A percentile compares a stretch with the other conserved stretches of the same genome.
Evolutionary conservation across 2,113 vertebrate genomes (phyloP).

Genomic region (Pogona vitticeps): DNA sequence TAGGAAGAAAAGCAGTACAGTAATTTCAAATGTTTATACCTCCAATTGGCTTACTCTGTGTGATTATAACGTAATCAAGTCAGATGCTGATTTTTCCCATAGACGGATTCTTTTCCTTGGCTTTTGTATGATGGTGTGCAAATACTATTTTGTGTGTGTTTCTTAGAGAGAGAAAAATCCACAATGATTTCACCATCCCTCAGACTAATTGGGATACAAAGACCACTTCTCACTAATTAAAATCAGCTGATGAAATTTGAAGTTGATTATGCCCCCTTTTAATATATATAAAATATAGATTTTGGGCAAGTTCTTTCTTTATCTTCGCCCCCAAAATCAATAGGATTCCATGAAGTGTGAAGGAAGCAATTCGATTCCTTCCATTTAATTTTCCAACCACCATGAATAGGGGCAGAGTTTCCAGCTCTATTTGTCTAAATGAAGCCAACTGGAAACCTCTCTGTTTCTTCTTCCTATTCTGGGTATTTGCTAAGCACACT

Average conservation of each 20-base stretch:
- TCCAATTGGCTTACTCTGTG: constrained; percentile 23
- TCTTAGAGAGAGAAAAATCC: rapidly evolving
- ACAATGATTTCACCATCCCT: not conserved
- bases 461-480: not conserved
- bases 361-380: constrained; percentile 14
- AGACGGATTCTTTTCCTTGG: constrained; percentile 5
- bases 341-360: constrained; percentile 24
- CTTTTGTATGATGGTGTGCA: not conserved
- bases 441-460: not conserved
- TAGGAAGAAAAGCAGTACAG: rapidly evolving
- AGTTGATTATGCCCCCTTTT: not conserved
- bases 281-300: not conserved
- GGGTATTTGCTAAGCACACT: not conserved
- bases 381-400: not conserved
- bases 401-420: not conserved
- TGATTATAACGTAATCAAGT: not conserved
- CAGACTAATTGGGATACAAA: constrained; percentile 12
- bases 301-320: constrained; percentile 20
- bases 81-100: not conserved
- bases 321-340: constrained; percentile 34
- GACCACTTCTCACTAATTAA: not conserved
- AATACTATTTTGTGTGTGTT: not conserved
- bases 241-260: constrained; percentile 14
- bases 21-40: not conserved
- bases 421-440: not conserved